A percentile compares a stretch with the other conserved stretches of the same genome.
These are phyloP conservation scores for Semnopithecus entellus DNA, from an alignment of 2,113 vertebrate genomes.

Conservation along the genomic window DNA sequence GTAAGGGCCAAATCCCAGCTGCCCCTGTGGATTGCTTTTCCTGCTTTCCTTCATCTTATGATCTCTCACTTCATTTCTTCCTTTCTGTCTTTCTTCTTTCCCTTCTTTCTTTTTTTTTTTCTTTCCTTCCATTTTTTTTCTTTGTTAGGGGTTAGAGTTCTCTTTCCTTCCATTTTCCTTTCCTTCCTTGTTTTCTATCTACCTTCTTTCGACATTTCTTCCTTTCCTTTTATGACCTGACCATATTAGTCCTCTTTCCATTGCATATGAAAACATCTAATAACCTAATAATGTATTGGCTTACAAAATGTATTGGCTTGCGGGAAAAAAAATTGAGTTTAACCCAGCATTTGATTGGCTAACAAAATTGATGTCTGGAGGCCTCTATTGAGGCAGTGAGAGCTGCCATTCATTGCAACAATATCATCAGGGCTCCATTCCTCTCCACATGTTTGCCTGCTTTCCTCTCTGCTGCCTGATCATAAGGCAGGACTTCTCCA, in stretches of 20 bases:
- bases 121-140: background rate
- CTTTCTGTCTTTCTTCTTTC: background rate
- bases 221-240: background rate
- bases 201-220: background rate
- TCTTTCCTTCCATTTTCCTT: background rate
- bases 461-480: background rate
- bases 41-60: background rate
- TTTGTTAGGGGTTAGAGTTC: too few relatives aligned
- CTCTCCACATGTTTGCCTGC: background rate
- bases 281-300: background rate
- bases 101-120: too few relatives aligned
- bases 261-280: background rate
- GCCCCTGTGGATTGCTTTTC: background rate
- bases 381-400: background rate
- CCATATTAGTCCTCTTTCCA: background rate
- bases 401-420: background rate
- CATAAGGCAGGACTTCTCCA: background rate
- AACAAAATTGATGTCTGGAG: background rate
- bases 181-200: too few relatives aligned
- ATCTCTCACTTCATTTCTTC: background rate
- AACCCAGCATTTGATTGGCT: background rate
- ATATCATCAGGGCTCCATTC: fast-evolving
- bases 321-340: background rate
- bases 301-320: background rate
- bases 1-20: background rate